phyloP scores from a whole-genome alignment of 2,797 vertebrate species.

The Okamejei kenojei region DNA sequence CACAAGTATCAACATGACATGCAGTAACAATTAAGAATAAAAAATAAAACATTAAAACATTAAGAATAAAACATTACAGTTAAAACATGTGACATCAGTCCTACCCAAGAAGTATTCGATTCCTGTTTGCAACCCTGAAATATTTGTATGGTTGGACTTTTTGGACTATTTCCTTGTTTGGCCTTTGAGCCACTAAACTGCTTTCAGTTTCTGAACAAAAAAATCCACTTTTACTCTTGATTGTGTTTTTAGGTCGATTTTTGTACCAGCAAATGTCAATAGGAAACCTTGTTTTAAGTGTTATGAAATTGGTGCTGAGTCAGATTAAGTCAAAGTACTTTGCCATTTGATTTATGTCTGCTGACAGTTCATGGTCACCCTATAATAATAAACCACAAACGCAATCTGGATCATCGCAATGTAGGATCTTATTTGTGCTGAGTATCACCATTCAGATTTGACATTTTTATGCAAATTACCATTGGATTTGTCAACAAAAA shows the following conservation, averaged over 20 bases:
- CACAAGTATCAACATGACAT: too few species aligned
- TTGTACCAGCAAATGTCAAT: too few species aligned
- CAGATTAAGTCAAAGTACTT: neutral
- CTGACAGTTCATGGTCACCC: conserved; percentile 23
- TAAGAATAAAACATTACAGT: too few species aligned
- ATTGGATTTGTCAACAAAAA: neutral
- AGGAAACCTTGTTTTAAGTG: neutral
- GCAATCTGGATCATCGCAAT: neutral
- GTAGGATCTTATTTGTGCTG: neutral
- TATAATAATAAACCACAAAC: neutral
- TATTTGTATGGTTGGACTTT: neutral
- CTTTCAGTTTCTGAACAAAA: neutral
- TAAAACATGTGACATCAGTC: neutral
- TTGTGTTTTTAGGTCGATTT: neutral
- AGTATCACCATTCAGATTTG: neutral
- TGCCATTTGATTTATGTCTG: neutral
- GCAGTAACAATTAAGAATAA: too few species aligned
- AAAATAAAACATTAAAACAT: too few species aligned
- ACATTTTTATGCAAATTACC: conserved; percentile 21
- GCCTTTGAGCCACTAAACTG: neutral
- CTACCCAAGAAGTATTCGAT: neutral
- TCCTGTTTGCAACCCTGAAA: neutral
- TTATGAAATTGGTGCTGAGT: conserved; percentile 19
- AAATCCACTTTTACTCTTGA: neutral
- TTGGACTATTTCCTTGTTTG: neutral